These are phyloP conservation scores for Parnassius apollo DNA, from an alignment of 2,888 invertebrate species.

Conservation along the genomic window DNA sequence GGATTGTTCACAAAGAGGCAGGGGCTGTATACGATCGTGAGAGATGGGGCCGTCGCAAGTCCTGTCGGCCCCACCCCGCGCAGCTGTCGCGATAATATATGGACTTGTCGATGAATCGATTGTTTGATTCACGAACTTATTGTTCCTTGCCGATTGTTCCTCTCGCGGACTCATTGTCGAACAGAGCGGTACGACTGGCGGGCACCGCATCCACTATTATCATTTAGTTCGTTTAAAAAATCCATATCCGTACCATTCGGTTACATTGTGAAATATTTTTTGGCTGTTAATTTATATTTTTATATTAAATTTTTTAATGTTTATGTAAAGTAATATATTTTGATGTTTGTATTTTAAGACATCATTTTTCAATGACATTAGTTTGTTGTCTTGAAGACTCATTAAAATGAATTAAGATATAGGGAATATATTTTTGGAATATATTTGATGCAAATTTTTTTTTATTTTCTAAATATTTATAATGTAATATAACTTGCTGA, in stretches of 20 bases:
- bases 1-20: slow-evolving; percentile 36
- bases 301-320: too few species aligned
- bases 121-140: slow-evolving; percentile 68
- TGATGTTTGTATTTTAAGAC: too few species aligned
- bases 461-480: not conserved
- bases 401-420: too few species aligned
- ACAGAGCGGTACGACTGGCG: slow-evolving; percentile 3
- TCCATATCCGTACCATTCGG: not conserved
- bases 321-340: too few species aligned
- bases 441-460: too few species aligned
- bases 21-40: slow-evolving; percentile 54
- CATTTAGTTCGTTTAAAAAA: slow-evolving; percentile 12
- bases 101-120: slow-evolving; percentile 64
- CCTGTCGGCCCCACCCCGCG: slow-evolving; percentile 47
- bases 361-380: too few species aligned
- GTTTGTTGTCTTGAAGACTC: too few species aligned
- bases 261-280: too few species aligned
- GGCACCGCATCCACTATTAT: slow-evolving; percentile 38
- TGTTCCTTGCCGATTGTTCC: slow-evolving; percentile 62
- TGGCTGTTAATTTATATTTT: too few species aligned
- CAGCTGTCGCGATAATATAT: slow-evolving; percentile 70
- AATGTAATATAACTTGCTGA: not conserved
- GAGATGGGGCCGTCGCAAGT: slow-evolving; percentile 59
- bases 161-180: slow-evolving; percentile 44
- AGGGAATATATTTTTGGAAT: too few species aligned